Conservation (phyloP, 2,113 vertebrate species). For the Sapayoa aenigma region DNA sequence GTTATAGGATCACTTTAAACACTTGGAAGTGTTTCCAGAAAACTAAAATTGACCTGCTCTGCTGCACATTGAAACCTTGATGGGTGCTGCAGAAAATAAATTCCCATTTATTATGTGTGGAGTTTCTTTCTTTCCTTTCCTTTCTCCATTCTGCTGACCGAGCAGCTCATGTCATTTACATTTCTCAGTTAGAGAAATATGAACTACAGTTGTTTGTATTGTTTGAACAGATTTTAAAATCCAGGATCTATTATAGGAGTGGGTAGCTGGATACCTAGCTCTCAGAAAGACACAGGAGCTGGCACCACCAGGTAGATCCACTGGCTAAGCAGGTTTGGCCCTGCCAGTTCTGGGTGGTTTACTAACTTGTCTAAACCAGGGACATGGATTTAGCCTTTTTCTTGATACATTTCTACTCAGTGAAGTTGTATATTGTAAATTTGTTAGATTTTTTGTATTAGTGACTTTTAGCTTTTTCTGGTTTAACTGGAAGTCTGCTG, state of each 20-base stretch:
- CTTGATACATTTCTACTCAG: background rate
- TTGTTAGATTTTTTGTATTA: background rate
- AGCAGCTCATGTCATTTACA: background rate
- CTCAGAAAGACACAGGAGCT: background rate
- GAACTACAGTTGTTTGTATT: background rate
- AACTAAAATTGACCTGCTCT: background rate
- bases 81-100: background rate
- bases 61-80: background rate
- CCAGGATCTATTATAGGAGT: background rate
- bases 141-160: background rate
- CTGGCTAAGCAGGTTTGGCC: background rate
- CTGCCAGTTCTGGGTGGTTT: background rate
- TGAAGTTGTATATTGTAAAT: background rate
- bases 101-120: background rate
- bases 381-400: background rate
- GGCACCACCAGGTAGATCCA: background rate
- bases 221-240: background rate
- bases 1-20: background rate
- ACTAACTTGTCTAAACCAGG: background rate
- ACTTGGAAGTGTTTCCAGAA: background rate
- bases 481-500: background rate
- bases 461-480: background rate
- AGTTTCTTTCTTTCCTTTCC: background rate
- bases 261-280: background rate
- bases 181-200: background rate